A percentile compares a stretch with the other conserved stretches of the same genome.
Evolutionary conservation across 2,888 invertebrate species (phyloP).

Genomic region (Griposia aprilina): DNA sequence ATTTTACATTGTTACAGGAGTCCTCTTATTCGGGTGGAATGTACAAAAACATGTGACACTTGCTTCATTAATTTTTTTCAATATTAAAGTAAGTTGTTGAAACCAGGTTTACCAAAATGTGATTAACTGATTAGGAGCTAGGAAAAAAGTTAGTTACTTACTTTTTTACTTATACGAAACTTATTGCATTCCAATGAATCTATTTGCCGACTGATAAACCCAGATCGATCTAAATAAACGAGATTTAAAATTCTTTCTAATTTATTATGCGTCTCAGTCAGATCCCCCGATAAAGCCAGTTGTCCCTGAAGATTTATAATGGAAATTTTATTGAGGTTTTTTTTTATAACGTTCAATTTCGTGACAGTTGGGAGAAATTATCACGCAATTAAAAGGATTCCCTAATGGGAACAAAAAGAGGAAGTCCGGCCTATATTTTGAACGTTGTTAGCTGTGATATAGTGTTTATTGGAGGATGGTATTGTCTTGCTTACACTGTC

Average conservation of each 20-base stretch:
- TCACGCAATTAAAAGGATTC: constrained; percentile 65
- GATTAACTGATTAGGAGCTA: neutral
- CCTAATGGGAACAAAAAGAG: constrained; percentile 59
- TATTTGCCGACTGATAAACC: constrained; percentile 50
- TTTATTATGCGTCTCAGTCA: constrained; percentile 66
- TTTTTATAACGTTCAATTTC: constrained; percentile 62
- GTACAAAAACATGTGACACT: neutral
- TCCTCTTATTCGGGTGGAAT: neutral
- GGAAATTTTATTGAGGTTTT: constrained; percentile 65
- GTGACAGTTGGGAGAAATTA: constrained; percentile 65
- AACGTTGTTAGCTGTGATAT: constrained; percentile 35
- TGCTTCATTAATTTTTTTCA: neutral
- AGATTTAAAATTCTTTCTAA: constrained; percentile 65
- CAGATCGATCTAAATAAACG: constrained; percentile 61
- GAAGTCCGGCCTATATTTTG: constrained; percentile 54
- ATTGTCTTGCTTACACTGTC: constrained; percentile 39
- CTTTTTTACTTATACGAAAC: constrained; percentile 1
- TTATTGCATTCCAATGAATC: constrained; percentile 37
- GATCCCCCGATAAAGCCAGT: constrained; percentile 55
- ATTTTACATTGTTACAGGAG: constrained; percentile 32
- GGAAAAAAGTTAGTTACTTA: too few relatives aligned
- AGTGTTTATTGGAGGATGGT: constrained; percentile 29
- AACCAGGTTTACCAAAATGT: neutral
- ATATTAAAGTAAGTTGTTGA: neutral
- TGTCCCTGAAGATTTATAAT: constrained; percentile 68